Evolutionary conservation across 92 coral and sea anemone species (phyloP).

Genomic region (Porites lobata): DNA sequence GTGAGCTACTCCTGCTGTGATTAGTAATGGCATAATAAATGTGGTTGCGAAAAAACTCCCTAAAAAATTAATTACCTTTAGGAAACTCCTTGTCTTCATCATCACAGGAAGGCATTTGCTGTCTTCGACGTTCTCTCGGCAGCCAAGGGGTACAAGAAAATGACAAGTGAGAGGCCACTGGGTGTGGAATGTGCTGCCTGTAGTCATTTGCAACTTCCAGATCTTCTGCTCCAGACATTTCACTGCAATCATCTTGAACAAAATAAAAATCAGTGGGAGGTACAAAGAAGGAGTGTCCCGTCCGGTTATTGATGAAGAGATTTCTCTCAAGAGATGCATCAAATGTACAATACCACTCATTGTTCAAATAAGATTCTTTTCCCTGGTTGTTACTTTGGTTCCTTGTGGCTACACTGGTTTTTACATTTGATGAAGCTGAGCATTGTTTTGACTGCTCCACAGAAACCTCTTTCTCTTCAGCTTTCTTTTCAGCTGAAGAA

Average conservation of each 20-base stretch:
- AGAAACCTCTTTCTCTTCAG: background rate
- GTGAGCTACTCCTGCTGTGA: no score
- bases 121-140: conserved; percentile 77
- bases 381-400: background rate
- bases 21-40: no score
- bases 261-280: conserved; percentile 44
- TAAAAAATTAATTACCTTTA: background rate
- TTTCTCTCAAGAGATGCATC: conserved; percentile 64
- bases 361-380: background rate
- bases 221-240: background rate
- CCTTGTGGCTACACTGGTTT: background rate
- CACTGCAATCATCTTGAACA: conserved; percentile 17
- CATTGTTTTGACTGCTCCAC: background rate
- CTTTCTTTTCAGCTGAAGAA: no score
- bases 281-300: conserved; percentile 87
- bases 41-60: background rate
- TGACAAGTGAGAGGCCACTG: conserved; percentile 87
- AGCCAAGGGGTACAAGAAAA: conserved; percentile 97
- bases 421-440: background rate
- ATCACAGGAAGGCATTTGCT: background rate
- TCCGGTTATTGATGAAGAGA: conserved; percentile 79
- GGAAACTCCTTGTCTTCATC: background rate
- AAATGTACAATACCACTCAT: conserved; percentile 81
- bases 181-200: conserved; percentile 60
- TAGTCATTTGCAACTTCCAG: background rate